These are phyloP conservation scores for Drosophila pruinosa DNA, from an alignment of 1,140 invertebrate genomes.

Conservation along the genomic window DNA sequence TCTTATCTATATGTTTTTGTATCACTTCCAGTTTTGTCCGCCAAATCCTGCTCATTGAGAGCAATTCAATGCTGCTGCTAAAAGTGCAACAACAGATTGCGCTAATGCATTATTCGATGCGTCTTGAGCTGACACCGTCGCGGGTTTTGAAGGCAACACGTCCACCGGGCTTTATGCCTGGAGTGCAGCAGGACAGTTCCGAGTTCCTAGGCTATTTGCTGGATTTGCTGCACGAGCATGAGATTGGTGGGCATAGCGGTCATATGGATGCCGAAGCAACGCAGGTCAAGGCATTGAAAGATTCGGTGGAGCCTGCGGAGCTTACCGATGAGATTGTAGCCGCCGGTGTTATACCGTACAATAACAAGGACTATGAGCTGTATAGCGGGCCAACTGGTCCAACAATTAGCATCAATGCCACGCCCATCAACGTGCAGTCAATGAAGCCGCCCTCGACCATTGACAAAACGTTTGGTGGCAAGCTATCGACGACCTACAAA, in stretches of 20 bases:
- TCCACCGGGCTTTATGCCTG: slow-evolving; percentile 89
- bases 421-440: slow-evolving; percentile 25
- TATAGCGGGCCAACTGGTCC: not conserved
- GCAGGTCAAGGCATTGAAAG: slow-evolving; percentile 11
- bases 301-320: slow-evolving; percentile 9
- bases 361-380: slow-evolving; percentile 58
- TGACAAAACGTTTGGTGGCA: slow-evolving; percentile 89
- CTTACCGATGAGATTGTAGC: slow-evolving; percentile 41
- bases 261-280: slow-evolving; percentile 1
- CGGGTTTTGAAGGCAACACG: slow-evolving; percentile 87
- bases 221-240: slow-evolving; percentile 89
- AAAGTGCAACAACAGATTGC: slow-evolving; percentile 90
- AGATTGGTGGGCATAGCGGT: slow-evolving; percentile 75
- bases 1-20: not conserved
- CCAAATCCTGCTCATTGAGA: slow-evolving; percentile 84
- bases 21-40: slow-evolving; percentile 86
- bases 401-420: slow-evolving; percentile 1
- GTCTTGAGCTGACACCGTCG: slow-evolving; percentile 87
- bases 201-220: slow-evolving; percentile 92
- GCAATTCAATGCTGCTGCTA: slow-evolving; percentile 84
- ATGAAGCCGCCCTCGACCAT: slow-evolving; percentile 83
- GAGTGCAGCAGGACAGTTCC: slow-evolving; percentile 93
- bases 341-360: slow-evolving; percentile 68
- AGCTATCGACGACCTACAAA: slow-evolving; percentile 88
- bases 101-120: slow-evolving; percentile 87